Evolutionary conservation across 2,797 vertebrate genomes (phyloP).

Genomic region (Borostomias antarcticus): DNA sequence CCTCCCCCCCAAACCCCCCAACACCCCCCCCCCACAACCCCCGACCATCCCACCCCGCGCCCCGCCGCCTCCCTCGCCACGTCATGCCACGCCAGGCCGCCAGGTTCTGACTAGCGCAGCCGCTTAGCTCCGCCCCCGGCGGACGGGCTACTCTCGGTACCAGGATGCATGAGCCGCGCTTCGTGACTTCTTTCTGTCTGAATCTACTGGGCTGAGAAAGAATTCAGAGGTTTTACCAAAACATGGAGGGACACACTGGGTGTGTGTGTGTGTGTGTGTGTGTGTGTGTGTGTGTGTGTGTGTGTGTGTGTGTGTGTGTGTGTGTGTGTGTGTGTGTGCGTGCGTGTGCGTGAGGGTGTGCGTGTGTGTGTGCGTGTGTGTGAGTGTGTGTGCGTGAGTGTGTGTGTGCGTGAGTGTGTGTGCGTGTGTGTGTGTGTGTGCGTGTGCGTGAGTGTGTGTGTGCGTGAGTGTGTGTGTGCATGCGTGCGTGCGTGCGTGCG

Average conservation of each 20-base stretch:
- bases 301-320: too few species aligned
- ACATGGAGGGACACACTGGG: constrained; percentile 6
- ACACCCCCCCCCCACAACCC: not conserved
- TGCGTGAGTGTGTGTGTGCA: not conserved
- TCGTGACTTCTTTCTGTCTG: constrained; percentile 70
- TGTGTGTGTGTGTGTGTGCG: not conserved
- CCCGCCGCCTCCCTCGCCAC: not conserved
- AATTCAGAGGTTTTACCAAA: constrained; percentile 76
- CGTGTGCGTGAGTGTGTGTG: too few species aligned
- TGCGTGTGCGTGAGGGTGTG: too few species aligned
- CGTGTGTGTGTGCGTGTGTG: too few species aligned
- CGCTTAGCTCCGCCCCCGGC: constrained; percentile 43
- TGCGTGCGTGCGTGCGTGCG: too few species aligned
- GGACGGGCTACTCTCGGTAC: constrained; percentile 43
- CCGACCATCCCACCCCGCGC: not conserved
- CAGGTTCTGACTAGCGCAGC: constrained; percentile 40
- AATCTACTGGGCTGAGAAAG: constrained; percentile 60
- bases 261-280: constrained; percentile 3
- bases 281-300: not conserved
- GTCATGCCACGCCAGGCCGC: not conserved
- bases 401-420: too few species aligned
- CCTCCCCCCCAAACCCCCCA: not conserved
- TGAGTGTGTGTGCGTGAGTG: too few species aligned
- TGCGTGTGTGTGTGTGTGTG: too few species aligned
- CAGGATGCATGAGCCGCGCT: constrained; percentile 54